These are phyloP conservation scores for Papilio polytes DNA, from an alignment of 1,140 invertebrate genomes.

Conservation along the genomic window DNA sequence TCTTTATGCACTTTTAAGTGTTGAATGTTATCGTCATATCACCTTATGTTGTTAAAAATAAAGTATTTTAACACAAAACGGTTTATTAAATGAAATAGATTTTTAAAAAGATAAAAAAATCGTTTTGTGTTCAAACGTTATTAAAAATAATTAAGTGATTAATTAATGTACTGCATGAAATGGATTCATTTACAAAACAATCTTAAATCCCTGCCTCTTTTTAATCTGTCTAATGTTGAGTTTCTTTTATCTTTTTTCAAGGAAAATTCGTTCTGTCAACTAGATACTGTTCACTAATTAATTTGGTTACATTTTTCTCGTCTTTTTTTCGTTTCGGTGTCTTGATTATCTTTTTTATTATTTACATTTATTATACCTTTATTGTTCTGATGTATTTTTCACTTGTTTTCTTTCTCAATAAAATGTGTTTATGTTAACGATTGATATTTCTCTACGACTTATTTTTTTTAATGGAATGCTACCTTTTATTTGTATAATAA, in stretches of 20 bases:
- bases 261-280: constrained; percentile 7
- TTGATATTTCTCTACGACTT: not conserved
- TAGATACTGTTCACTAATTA: constrained; percentile 14
- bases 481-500: not conserved
- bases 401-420: not conserved
- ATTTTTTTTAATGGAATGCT: not conserved
- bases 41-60: not conserved
- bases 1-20: constrained; percentile 9
- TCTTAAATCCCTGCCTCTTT: not conserved
- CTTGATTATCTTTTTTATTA: constrained; percentile 10
- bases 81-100: not conserved
- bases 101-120: not conserved
- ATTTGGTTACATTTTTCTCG: not conserved
- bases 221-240: constrained; percentile 1
- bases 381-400: not conserved
- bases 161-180: not conserved
- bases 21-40: not conserved
- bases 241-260: not conserved
- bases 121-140: not conserved
- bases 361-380: not conserved
- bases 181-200: not conserved
- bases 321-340: not conserved
- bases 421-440: not conserved
- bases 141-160: not conserved
- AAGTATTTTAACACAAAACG: constrained; percentile 3